Evolutionary conservation across 2,797 vertebrate species (phyloP).

Genomic region (Lepilemur septentrionalis): DNA sequence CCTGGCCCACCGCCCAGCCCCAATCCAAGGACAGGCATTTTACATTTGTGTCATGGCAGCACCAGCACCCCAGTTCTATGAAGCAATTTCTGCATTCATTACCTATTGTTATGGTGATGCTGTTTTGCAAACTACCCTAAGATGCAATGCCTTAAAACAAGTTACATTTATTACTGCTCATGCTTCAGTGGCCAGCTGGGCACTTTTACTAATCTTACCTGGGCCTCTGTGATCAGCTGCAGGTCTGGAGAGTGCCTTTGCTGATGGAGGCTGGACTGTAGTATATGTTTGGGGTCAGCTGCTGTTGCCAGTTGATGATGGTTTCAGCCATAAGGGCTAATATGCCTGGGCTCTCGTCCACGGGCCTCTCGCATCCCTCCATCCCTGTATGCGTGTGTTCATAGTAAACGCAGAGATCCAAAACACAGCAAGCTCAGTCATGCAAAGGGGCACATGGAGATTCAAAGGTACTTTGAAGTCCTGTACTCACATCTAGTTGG

Average conservation of each 20-base stretch:
- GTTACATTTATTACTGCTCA: too few species aligned
- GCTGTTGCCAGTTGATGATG: too few species aligned
- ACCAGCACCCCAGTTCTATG: not conserved
- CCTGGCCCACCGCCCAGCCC: too few species aligned
- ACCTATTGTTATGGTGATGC: not conserved
- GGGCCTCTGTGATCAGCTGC: not conserved
- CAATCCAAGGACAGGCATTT: fast-evolving
- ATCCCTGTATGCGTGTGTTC: fast-evolving
- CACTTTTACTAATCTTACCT: not conserved
- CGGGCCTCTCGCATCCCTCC: too few species aligned
- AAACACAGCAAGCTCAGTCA: too few species aligned
- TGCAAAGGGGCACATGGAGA: not conserved
- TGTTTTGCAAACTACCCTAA: not conserved
- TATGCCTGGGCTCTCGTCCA: not conserved
- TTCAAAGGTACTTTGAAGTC: not conserved
- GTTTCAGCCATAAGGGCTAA: not conserved
- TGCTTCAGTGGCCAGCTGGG: not conserved
- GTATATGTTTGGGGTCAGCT: too few species aligned
- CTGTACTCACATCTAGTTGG: not conserved
- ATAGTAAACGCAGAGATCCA: not conserved
- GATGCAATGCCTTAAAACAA: not conserved
- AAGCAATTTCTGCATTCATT: not conserved
- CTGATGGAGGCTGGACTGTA: too few species aligned
- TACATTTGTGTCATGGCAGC: not conserved
- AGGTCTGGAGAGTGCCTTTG: not conserved